A percentile compares a stretch with the other conserved stretches of the same genome.
Conservation (phyloP, 2,113 vertebrate genomes). For the Plotosus lineatus region DNA sequence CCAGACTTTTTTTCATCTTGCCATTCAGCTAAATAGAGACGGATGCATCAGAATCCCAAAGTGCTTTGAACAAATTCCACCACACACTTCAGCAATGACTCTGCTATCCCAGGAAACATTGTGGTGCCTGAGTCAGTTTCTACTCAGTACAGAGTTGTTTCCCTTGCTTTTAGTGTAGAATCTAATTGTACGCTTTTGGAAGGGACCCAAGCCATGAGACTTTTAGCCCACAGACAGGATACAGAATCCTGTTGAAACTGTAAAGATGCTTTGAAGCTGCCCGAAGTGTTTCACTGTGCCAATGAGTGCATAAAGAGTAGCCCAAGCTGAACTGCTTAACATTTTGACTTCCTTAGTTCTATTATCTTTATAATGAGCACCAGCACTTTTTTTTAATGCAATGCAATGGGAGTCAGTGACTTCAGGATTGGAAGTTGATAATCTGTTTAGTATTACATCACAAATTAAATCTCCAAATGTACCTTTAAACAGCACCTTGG, state of each 20-base stretch:
- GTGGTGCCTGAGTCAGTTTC: conserved; percentile 21
- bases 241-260: conserved; percentile 48
- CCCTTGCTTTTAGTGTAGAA: conserved; percentile 12
- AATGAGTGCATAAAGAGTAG: conserved; percentile 55
- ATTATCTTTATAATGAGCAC: conserved; percentile 38
- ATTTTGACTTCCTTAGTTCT: conserved; percentile 40
- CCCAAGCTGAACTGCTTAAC: conserved; percentile 47
- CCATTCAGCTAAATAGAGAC: background rate
- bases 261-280: conserved; percentile 63
- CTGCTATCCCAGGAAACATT: background rate
- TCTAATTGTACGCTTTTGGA: conserved; percentile 30
- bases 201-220: conserved; percentile 9
- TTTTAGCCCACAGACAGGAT: conserved; percentile 50
- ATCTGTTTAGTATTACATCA: background rate
- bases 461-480: background rate
- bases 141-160: conserved; percentile 6
- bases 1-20: background rate
- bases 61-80: background rate
- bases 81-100: background rate
- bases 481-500: background rate
- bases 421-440: background rate
- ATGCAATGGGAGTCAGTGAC: background rate
- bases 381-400: background rate
- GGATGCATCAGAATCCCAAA: background rate
- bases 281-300: conserved; percentile 46